Evolutionary conservation across 2,888 invertebrate species (phyloP), one percentile per base, ranked within the genome.

Genomic region (Allolobophora icterica): DNA sequence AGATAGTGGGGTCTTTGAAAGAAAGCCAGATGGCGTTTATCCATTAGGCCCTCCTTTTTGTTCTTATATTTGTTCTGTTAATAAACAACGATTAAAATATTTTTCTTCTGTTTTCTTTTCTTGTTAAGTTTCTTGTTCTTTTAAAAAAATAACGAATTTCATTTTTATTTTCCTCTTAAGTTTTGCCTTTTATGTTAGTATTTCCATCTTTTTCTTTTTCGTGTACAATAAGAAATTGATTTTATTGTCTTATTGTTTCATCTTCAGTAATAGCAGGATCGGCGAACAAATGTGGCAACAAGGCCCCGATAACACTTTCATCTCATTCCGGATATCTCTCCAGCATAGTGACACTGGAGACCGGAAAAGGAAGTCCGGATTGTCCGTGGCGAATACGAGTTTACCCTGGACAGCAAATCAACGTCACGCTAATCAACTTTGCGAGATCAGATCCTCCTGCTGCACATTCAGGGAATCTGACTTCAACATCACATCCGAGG

Each of bases 341-440:
- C 38, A 90, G 90, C 45, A 34, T 38, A 17, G n/a, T 84, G 34
- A 84, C 91, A 19, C 42, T 91, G 42, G 90, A 91, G 13, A 90
- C 91, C 13, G 91, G 71, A 35, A 90, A 38, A 8, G 91, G 91
- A 42, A 40, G 38, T 42, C 45, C 90, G 35, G 90, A 89, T 24
- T 91, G 91, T 83, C 91, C 90, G 19, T 91, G 91, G 91, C 52
- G 84, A n/a, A 24, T 91, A 35, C 34, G 83, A 38, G 89, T 90
- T 19, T n/a, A 58, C 84, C 89, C 89, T 4, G 89, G 89, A 35
- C 89, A 89, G 52, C 83, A 45, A n/a, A 91, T 91, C 89, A 91
- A 91, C 91, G 35, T 91, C 83, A 91, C 91, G 42, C 84, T 91
- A 33, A 33, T 90, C n/a, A 90, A 91, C 90, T 91, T 91, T 84